These are phyloP conservation scores for Tetranychus truncatus DNA, from an alignment of 2,888 invertebrate species.

Conservation along the genomic window DNA sequence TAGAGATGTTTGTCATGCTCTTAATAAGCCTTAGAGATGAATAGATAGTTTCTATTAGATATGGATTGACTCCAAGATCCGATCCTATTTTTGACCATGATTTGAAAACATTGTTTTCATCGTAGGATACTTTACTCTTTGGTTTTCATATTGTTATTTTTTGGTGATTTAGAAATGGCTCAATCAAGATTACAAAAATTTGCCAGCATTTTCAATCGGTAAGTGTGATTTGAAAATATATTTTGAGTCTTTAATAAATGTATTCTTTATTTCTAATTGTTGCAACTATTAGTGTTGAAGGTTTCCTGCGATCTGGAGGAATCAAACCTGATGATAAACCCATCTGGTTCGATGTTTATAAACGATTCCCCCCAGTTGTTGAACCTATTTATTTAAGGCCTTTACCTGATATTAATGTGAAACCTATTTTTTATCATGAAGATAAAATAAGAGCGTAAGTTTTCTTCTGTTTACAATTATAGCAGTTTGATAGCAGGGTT, in stretches of 20 bases:
- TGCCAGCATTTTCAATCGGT: not conserved
- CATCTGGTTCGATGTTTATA: slow-evolving; percentile 78
- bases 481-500: no score
- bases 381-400: slow-evolving; percentile 42
- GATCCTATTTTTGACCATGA: not conserved
- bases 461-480: slow-evolving; percentile 2
- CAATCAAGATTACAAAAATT: slow-evolving; percentile 7
- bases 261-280: not conserved
- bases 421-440: slow-evolving; percentile 39
- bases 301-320: slow-evolving; percentile 58
- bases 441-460: slow-evolving; percentile 67
- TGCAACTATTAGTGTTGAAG: slow-evolving; percentile 35
- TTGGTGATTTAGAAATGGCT: not conserved
- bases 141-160: not conserved
- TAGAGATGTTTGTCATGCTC: no score
- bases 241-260: not conserved
- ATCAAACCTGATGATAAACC: slow-evolving; percentile 64
- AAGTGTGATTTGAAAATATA: not conserved
- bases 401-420: slow-evolving; percentile 19
- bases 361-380: slow-evolving; percentile 66
- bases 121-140: no score
- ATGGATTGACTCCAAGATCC: no score
- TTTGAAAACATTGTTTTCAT: not conserved
- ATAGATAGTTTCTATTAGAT: no score
- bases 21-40: no score